Base-by-base conservation (phyloP, 2,888 invertebrate genomes). In the Nemotelus pantherinus region DNA sequence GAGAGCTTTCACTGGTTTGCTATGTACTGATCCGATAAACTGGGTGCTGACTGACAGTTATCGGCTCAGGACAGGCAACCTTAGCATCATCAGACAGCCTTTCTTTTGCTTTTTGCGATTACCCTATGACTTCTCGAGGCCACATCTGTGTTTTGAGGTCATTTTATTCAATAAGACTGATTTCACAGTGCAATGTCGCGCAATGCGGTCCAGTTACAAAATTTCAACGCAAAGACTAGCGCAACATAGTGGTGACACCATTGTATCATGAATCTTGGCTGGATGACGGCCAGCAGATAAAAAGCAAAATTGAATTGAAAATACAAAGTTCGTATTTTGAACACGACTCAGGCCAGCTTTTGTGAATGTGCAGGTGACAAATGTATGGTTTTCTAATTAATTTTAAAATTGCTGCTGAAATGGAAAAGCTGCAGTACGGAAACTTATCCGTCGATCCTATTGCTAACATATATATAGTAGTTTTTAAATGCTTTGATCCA, bases 151-250 rank as follows among this genome's bases (percentile, higher is more conserved):
- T 43, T 53, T 10, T 55, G 43, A 50, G 57, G n/a, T 43, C 57
- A 44, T 44, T 71, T 55, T 55, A 71, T 71, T 71, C 70, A 57
- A 55, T 71, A 55, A 41, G 43, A 65, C 45, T 65, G 48, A 9
- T 55, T 71, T 25, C 43, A 55, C 50, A 71, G 55, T 71, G 70
- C 55, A 57, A 55, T 71, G 70, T 55, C 43, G 70, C 55, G 55
- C 43, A 57, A 55, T 71, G 70, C 25, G 53, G 70, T 71, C 70
- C 70, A 71, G 57, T 57, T 71, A 71, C 70, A 71, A 71, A 53
- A 71, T 71, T 55, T 55, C 53, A 55, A 65, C 65, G 45, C 43
- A 9, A 45, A 55, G 70, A 57, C 70, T 57, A 71, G 55, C 55
- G 70, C 70, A 50, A 53, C 70, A 25, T 1, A 25, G 25, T 25